Evolutionary conservation across 2,797 vertebrate species (phyloP).

Genomic region (Brachymystax lenok): DNA sequence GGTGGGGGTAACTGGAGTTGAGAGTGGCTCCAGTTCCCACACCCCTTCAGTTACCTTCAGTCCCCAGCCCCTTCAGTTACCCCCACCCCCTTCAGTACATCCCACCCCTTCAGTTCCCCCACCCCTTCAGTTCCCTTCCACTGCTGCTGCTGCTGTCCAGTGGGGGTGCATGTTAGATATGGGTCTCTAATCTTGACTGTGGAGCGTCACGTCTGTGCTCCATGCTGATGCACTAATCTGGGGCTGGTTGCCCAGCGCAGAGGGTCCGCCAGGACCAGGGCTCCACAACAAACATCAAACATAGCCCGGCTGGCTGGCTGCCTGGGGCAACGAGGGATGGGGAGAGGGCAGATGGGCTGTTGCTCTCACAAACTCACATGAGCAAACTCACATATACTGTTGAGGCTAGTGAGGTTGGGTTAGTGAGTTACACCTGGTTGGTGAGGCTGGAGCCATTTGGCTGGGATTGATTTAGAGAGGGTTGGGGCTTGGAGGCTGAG

Average conservation of each 20-base stretch:
- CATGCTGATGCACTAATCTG: constrained; percentile 15
- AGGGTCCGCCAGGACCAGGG: too few relatives aligned
- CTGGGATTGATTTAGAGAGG: background rate
- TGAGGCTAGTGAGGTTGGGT: background rate
- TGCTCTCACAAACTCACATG: background rate
- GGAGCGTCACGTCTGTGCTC: constrained; percentile 7
- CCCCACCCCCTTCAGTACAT: too few relatives aligned
- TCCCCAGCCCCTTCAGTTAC: background rate
- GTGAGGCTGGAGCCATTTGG: too few relatives aligned
- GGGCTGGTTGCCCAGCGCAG: background rate
- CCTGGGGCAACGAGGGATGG: background rate
- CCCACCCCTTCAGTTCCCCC: background rate
- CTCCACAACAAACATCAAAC: background rate
- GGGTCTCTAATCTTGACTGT: constrained; percentile 4
- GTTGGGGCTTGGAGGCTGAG: background rate
- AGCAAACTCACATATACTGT: background rate
- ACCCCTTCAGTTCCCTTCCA: background rate
- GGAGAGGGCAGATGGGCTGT: background rate
- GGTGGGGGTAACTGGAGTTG: too few relatives aligned
- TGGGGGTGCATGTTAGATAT: background rate
- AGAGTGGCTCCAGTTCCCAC: too few relatives aligned
- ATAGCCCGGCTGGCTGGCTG: background rate
- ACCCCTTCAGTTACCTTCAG: background rate
- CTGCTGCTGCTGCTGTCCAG: background rate
- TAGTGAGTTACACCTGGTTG: background rate